Base-by-base conservation (phyloP, 2,113 vertebrate genomes). In the Channa argus region DNA sequence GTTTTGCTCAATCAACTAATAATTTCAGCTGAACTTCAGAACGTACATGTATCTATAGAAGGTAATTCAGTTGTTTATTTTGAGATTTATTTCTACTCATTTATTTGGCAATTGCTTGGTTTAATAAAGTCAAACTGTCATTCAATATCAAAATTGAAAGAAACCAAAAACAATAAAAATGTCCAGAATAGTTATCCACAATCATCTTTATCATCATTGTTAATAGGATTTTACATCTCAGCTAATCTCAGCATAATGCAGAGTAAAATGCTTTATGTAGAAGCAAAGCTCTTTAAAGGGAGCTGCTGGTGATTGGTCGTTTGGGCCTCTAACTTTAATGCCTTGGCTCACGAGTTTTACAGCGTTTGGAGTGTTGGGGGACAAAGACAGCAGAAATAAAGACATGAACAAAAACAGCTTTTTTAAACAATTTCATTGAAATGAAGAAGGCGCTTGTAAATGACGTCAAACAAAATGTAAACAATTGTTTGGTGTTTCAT, bases 371-470 rank as follows among this genome's bases (percentile, higher is more conserved):
- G 61, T 56, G 43, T 72, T 12, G n/a, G 69, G 74, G 49, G 44
- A 66, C 62, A 56, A 50, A 63, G 33, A 50, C 6, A 51, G 5
- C 62, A 72, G 39, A 84, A 76, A 61, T 15, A 51, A 58, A 58
- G 50, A 52, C 44, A 43, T 34, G 9, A 43, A 75, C 13, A 54
- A 36, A 76, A 41, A 51, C 49, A 49, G 38, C 13, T 65, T 60
- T n/a, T 66, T 34, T 44, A 50, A 6, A 55, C 41, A 78, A 64
- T 43, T 36, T 62, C 66, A 13, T 79, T 83, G 62, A 88, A 90
- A 90, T 75, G 67, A 77, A 76, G 14, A 87, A 90, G 92, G 78
- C 86, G 90, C 87, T 88, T 87, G 63, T 11, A 68, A 85, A 83
- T 51, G 12, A 63, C 44, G 37, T 9, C 37, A 55, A 13, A 78